These are phyloP conservation scores for Campylomormyrus numenius DNA, from an alignment of 2,113 vertebrate genomes.

Conservation along the genomic window DNA sequence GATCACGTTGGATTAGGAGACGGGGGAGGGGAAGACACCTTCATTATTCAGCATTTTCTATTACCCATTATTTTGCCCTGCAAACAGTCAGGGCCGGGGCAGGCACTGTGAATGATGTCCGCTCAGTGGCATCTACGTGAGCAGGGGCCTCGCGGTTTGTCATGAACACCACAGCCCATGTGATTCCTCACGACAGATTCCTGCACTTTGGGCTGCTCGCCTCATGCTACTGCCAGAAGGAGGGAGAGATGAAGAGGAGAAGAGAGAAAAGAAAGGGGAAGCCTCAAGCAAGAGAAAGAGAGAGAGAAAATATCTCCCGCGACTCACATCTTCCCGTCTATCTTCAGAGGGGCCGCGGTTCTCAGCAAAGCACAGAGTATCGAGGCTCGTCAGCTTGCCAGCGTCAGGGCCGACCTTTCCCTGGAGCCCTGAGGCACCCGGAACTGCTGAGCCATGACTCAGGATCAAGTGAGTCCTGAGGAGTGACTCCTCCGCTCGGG, in stretches of 20 bases:
- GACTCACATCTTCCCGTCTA: background rate
- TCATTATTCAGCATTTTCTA: background rate
- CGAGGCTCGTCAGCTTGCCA: background rate
- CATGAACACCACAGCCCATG: background rate
- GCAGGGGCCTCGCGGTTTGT: background rate
- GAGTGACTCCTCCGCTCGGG: background rate
- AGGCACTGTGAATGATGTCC: background rate
- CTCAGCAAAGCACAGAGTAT: background rate
- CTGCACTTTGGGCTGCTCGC: background rate
- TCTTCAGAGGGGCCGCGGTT: background rate
- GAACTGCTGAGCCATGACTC: background rate
- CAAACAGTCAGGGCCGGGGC: background rate
- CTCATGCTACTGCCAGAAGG: background rate
- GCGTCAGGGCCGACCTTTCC: background rate
- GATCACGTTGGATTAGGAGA: background rate
- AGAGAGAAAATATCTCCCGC: background rate
- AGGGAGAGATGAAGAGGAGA: background rate
- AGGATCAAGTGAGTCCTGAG: background rate
- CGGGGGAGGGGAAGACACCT: background rate
- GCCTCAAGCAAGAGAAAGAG: background rate
- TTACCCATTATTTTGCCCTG: background rate
- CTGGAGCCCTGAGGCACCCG: background rate
- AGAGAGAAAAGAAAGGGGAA: background rate
- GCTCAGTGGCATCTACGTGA: no score
- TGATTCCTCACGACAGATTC: background rate